These are phyloP conservation scores for Epinephelus coioides DNA, from an alignment of 2,797 vertebrate species.

Conservation along the genomic window DNA sequence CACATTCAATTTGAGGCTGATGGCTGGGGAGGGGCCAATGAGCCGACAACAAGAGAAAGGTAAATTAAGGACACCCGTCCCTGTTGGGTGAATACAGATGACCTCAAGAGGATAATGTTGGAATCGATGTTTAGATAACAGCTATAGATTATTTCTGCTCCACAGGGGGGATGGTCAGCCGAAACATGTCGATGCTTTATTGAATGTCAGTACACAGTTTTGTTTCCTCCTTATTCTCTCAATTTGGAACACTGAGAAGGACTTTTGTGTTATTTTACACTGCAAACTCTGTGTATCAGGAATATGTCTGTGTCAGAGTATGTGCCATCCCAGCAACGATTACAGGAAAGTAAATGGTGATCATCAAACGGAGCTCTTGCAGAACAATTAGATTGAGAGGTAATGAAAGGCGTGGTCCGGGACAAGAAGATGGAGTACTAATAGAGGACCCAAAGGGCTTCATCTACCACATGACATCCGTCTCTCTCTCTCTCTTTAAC, in stretches of 20 bases:
- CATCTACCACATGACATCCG: slow-evolving; percentile 68
- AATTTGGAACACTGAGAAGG: not conserved
- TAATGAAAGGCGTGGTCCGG: slow-evolving; percentile 68
- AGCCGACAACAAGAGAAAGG: slow-evolving; percentile 59
- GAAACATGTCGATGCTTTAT: slow-evolving; percentile 36
- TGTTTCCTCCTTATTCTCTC: not conserved
- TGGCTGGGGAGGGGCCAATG: slow-evolving; percentile 56
- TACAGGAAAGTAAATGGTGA: slow-evolving; percentile 53
- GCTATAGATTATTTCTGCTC: slow-evolving; percentile 65
- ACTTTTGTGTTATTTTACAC: not conserved
- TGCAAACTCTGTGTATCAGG: slow-evolving; percentile 9
- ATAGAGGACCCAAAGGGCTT: slow-evolving; percentile 67
- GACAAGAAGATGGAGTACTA: slow-evolving; percentile 73
- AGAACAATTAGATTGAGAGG: slow-evolving; percentile 61
- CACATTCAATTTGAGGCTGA: slow-evolving; percentile 70
- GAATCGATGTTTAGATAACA: slow-evolving; percentile 78
- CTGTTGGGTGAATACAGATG: slow-evolving; percentile 71
- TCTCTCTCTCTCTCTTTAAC: slow-evolving; percentile 43
- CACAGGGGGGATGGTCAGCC: slow-evolving; percentile 39
- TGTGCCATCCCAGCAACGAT: slow-evolving; percentile 34
- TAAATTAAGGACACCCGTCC: slow-evolving; percentile 68
- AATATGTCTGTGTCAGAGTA: slow-evolving; percentile 14
- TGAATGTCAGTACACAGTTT: slow-evolving; percentile 37
- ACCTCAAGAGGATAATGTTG: slow-evolving; percentile 69
- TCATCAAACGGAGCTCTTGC: slow-evolving; percentile 55